Base-by-base conservation (phyloP, 2,113 vertebrate species). In the Deroptyus accipitrinus region DNA sequence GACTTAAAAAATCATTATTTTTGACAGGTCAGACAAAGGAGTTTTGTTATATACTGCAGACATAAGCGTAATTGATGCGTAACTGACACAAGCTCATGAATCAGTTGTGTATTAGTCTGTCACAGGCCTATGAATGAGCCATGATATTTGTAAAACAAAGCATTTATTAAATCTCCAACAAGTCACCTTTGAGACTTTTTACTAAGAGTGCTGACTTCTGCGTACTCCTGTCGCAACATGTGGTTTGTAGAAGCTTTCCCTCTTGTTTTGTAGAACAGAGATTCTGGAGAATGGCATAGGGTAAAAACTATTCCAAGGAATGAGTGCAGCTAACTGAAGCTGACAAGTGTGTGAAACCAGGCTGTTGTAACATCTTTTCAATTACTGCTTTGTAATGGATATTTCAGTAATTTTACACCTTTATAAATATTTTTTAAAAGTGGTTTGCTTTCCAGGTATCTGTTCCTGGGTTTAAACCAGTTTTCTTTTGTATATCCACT, bases 291-390 rank as follows among this genome's bases (percentile, higher is more conserved):
- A 15, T 80, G 67, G 68, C 75, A 52, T 33, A 69, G 70, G 44
- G 39, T 80, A 80, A 82, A 79, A 93, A 48, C 52, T 42, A 2
- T 44, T 70, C 41, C 15, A 37, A 55, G 75, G 64, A 42, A 33
- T 33, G 66, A 80, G 67, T 62, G 70, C 35, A 57, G 49, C 44
- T 93, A 90, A 77, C 59, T 83, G 63, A 35, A 83, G 68, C 86
- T 89, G 92, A 74, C 83, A 83, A 92, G 68, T 92, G 59, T 73
- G 68, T 73, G 76, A 92, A 77, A 77, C 16, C 83, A 92, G 63
- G 59, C 91, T 68, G 11, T 87, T 90, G 52, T 41, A 81, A n/a
- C 73, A 55, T 48, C 59, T 90, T 75, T 62, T 90, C 69, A 94
- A 88, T 80, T 66, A 62, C 46, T 55, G 54, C 86, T 83, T 90